Evolutionary conservation across 1,140 invertebrate species (phyloP), one percentile per base, ranked within the genome.

Genomic region (Drosophila ironensis): DNA sequence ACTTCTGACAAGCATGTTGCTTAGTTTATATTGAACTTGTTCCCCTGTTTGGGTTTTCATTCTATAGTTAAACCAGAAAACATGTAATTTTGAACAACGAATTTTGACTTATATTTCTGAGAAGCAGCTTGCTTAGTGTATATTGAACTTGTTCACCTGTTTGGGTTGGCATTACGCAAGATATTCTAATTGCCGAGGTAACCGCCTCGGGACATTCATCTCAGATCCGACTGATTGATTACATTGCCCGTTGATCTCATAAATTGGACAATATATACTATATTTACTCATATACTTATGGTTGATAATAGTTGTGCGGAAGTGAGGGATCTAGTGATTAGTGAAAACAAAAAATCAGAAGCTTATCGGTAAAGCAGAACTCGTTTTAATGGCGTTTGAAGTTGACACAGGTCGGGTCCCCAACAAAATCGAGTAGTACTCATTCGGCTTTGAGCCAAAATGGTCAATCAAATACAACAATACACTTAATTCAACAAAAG

Each of bases 151-250:
- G n/a, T n/a, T n/a, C 66, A 68, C 52, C 42, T 68, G 51, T 44
- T 42, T 57, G 16, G 44, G 14, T 40, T 33, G 28, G 37, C 8
- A 70, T 70, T 70, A 60, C 53, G 46, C 46, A 70, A 60, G 67
- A 30, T 60, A 70, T 70, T 70, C 37, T 44, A 70, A 70, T 69
- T 59, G 67, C 41, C 33, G 59, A 28, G 52, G 67, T 33, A 51
- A 69, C 27, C 44, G 8, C 63, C 63, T 44, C 37, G 42, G 66
- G 44, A 51, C n/a, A n/a, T n/a, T n/a, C n/a, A 69, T 69, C 19
- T 35, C 17, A 44, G 12, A 37, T 35, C 38, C 24, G 30, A 38
- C 60, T 70, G 52, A 70, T 70, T 59, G 37, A 70, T 70, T 44
- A 30, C 42, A 30, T 30, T 54, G 24, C 19, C 35, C 25, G 33